Percentiles rank a stretch among this genome's conserved stretches.
These are phyloP conservation scores for Rhinopithecus roxellana DNA, from an alignment of 2,113 vertebrate genomes.

Conservation along the genomic window DNA sequence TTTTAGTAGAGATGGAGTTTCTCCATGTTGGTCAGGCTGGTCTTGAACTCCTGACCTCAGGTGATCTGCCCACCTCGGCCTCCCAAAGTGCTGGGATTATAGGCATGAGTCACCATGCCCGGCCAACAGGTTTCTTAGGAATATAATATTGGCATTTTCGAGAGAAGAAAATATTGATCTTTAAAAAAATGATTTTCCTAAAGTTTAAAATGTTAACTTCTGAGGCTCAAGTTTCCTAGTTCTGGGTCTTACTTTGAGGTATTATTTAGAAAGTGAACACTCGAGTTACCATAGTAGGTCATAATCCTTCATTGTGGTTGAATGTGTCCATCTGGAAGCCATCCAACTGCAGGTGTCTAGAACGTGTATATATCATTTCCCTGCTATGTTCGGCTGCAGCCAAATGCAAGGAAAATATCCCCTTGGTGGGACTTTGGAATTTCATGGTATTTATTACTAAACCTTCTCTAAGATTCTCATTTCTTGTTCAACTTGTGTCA, in stretches of 20 bases:
- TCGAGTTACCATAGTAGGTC: neutral
- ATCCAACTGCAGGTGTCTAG: neutral
- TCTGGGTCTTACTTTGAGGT: neutral
- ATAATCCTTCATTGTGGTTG: neutral
- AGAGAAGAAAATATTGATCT: neutral
- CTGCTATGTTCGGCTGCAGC: neutral
- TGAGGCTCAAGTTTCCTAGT: neutral
- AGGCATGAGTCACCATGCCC: too few species aligned
- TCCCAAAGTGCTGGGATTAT: too few species aligned
- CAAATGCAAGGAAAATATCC: neutral
- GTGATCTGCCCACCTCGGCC: too few species aligned
- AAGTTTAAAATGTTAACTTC: slow-evolving; percentile 14
- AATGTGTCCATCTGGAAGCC: neutral
- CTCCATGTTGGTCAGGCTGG: too few species aligned
- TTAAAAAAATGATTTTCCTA: neutral
- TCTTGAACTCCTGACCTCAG: too few species aligned
- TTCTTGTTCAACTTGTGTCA: neutral
- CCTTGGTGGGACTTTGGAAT: neutral
- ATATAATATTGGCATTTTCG: neutral
- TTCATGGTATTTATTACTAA: neutral
- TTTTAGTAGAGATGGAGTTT: too few species aligned
- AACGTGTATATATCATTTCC: neutral
- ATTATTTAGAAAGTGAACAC: neutral
- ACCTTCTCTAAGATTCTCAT: neutral
- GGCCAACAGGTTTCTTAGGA: neutral